Percentiles rank a stretch among this genome's conserved stretches.
These are phyloP conservation scores for Ambastaia sidthimunki DNA, from an alignment of 2,797 vertebrate genomes.

Conservation along the genomic window DNA sequence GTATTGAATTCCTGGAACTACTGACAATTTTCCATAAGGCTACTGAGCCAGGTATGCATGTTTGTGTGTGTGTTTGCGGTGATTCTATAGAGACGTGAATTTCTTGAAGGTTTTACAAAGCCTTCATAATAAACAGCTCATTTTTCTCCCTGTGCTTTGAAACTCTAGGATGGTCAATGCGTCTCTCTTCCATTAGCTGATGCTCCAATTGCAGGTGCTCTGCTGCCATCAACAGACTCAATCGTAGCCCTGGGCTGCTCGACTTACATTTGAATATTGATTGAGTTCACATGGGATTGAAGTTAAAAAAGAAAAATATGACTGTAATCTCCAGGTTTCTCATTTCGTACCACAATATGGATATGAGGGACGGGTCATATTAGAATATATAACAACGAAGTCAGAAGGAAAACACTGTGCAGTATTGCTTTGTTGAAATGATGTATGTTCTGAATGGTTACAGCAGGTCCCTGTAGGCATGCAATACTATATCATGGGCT, in stretches of 20 bases:
- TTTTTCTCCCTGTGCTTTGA: conserved; percentile 17
- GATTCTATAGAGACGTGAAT: background rate
- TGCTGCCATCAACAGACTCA: conserved; percentile 49
- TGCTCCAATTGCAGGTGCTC: conserved; percentile 47
- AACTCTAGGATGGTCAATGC: background rate
- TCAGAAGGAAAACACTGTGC: conserved; percentile 11
- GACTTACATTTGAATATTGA: conserved; percentile 40
- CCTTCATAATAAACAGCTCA: conserved; percentile 9
- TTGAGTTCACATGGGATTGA: conserved; percentile 37
- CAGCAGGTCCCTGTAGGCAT: background rate
- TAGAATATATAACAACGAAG: conserved; percentile 14
- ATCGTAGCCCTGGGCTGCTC: conserved; percentile 36
- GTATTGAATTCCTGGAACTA: background rate
- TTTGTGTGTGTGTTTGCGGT: too few species aligned
- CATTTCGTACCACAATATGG: conserved; percentile 2
- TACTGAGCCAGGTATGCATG: background rate
- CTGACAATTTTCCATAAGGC: conserved; percentile 3
- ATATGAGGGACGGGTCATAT: conserved; percentile 6
- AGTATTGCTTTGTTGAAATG: conserved; percentile 20
- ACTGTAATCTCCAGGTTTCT: conserved; percentile 16
- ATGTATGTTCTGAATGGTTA: background rate
- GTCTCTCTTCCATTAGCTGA: conserved; percentile 4
- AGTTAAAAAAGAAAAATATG: conserved; percentile 30
- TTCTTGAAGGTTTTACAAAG: conserved; percentile 31
- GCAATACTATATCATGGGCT: background rate